Base-by-base conservation (phyloP, 2,113 vertebrate genomes). In the Poeciliopsis retropinna region DNA sequence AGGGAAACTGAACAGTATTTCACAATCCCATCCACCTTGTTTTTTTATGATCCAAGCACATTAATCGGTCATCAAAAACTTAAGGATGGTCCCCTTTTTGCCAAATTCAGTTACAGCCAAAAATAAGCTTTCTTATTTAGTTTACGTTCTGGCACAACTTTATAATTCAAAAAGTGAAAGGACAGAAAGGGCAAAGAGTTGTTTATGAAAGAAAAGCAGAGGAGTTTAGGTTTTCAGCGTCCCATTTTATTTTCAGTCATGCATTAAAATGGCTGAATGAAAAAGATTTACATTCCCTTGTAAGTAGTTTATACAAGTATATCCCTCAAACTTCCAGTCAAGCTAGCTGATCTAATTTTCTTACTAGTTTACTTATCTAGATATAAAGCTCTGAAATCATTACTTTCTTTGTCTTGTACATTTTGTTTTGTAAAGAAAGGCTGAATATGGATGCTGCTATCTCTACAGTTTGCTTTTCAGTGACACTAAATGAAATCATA, bases 101-200 rank as follows among this genome's bases (percentile, higher is more conserved):
- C 80, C 87, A 89, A 88, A 65, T 61, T 5, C 17, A 60, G 37
- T 67, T 63, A 72, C 19, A 57, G 63, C 72, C 19, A 75, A 73
- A 79, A 62, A 41, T 28, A 17, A 62, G 76, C 62, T 57, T 75
- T 57, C 54, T 70, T 61, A 32, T 29, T 0, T 5, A 17, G 22
- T 25, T 28, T 5, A 72, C 61, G 2, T 64, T 30, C 39, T 78
- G 57, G 51, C 32, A 73, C 10, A 1, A 67, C 3, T 0, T 25
- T 30, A 60, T 34, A 10, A 76, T 67, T 32, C 57, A 44, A 60
- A 44, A 51, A 29, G 41, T 15, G 60, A 76, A 75, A 51, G 60
- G 41, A 54, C 64, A 6, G 34, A 12, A 5, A 28, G 75, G 73
- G 68, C 64, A 60, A 9, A 34, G 47, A 9, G 34, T 17, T 14